Base-by-base conservation (phyloP, 2,113 vertebrate genomes). In the Kryptolebias marmoratus region DNA sequence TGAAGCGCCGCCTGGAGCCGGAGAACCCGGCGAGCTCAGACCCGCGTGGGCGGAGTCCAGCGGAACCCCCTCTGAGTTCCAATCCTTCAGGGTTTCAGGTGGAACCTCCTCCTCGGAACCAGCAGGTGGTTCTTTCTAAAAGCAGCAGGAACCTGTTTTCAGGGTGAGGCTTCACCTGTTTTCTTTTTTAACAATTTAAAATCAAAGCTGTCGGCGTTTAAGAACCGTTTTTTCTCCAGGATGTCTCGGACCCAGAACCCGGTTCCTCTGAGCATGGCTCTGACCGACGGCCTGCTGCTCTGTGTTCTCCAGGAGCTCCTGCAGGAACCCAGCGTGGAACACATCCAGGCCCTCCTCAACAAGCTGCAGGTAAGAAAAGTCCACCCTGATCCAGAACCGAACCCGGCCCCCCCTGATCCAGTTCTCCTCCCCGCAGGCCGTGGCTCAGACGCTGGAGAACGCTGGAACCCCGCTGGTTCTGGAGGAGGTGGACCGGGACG, bases 221-320 rank as follows among this genome's bases (percentile, higher is more conserved):
- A 13, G n/a, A 22, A 16, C 2, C 4, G 18, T 50, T 39, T 1
- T 77, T 54, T 44, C 54, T 87, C 11, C 68, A 93, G 87, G 63
- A 44, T 3, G 32, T 30, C 57, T 28, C 60, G 0, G 44, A 18
- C 60, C 2, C 70, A 63, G 16, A 64, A 48, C 28, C 28, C 28
- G 3, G 64, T 6, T 14, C 32, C 69, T 39, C 22, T 89, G 66
- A 64, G 62, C n/a, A 54, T 64, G 0, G 85, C 78, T 54, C 64
- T 94, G 80, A 63, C 84, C 0, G 77, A 94, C 77, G 79, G 89
- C 61, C 81, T 94, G 83, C 82, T 87, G 52, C 72, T 93, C 39
- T 92, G 89, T 16, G 66, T 94, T n/a, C 87, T 93, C 8, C 89
- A 91, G 54, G 94, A 94, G 80, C 83, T 87, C 12, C 78, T 92